Percentiles rank a stretch among this genome's conserved stretches.
These are phyloP conservation scores for Lepidochrysops patricia DNA, from an alignment of 2,888 invertebrate genomes.

Conservation along the genomic window DNA sequence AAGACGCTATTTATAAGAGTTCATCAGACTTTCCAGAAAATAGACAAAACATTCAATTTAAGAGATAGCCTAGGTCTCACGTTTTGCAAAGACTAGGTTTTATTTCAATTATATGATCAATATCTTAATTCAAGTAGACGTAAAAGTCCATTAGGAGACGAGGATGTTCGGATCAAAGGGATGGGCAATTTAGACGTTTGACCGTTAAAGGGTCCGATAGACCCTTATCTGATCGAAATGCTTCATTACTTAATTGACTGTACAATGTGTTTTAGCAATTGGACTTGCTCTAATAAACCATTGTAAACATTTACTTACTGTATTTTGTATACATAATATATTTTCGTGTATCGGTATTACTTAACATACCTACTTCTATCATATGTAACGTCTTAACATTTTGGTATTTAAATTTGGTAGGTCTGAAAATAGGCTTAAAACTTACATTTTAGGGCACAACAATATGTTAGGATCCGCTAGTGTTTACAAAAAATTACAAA, in stretches of 20 bases:
- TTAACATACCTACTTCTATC: too few species aligned
- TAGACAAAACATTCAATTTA: neutral
- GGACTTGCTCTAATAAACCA: neutral
- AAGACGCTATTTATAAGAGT: too few species aligned
- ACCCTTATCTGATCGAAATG: neutral
- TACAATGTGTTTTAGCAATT: neutral
- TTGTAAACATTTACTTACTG: too few species aligned
- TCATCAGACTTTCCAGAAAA: too few species aligned
- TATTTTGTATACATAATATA: too few species aligned
- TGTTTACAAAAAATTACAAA: too few species aligned
- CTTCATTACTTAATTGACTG: slow-evolving; percentile 3
- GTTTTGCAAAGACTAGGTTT: neutral
- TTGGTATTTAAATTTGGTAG: too few species aligned
- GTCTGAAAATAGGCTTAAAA: too few species aligned
- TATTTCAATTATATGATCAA: neutral
- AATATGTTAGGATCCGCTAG: too few species aligned
- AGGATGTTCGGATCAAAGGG: neutral
- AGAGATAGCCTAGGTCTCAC: neutral
- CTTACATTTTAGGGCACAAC: too few species aligned
- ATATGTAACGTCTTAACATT: too few species aligned
- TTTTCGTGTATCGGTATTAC: too few species aligned
- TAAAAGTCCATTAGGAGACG: neutral
- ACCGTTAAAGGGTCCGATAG: neutral
- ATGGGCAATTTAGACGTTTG: neutral
- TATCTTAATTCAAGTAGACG: neutral